phyloP scores from a whole-genome alignment of 2,888 invertebrate genomes.

The Scaptomyza cyrtandrae region DNA sequence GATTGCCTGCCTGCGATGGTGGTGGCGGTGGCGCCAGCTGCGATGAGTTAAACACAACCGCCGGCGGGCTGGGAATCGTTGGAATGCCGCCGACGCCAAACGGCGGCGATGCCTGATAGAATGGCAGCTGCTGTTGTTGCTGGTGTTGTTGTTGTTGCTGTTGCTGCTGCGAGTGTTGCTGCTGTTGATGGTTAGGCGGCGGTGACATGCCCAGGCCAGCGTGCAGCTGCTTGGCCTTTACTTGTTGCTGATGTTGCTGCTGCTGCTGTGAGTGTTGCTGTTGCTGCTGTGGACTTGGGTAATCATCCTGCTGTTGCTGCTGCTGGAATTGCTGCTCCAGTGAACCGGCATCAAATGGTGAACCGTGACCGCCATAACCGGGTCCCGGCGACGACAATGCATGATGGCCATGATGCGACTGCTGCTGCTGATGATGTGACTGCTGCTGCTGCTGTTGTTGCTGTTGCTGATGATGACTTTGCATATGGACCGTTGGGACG shows the following conservation, averaged over 20 bases:
- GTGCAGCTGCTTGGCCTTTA: slow-evolving; percentile 82
- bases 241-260: slow-evolving; percentile 81
- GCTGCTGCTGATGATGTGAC: slow-evolving; percentile 51
- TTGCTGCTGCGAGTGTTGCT: slow-evolving; percentile 82
- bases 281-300: slow-evolving; percentile 68
- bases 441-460: slow-evolving; percentile 55
- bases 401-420: slow-evolving; percentile 74
- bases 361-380: slow-evolving; percentile 80
- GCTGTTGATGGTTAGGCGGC: slow-evolving; percentile 88
- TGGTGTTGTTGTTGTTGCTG: slow-evolving; percentile 83
- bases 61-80: slow-evolving; percentile 94
- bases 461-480: slow-evolving; percentile 81
- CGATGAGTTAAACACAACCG: slow-evolving; percentile 91
- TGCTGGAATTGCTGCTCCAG: slow-evolving; percentile 85
- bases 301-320: slow-evolving; percentile 61
- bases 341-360: slow-evolving; percentile 84
- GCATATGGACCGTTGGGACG: slow-evolving; percentile 83
- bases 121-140: slow-evolving; percentile 84
- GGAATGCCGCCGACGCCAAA: slow-evolving; percentile 92
- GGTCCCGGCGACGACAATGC: slow-evolving; percentile 84
- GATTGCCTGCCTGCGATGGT: slow-evolving; percentile 89
- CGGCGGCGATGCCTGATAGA: slow-evolving; percentile 89
- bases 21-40: slow-evolving; percentile 87
- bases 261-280: slow-evolving; percentile 52
- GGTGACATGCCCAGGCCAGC: slow-evolving; percentile 85